Evolutionary conservation across 2,888 invertebrate genomes (phyloP).

Genomic region (Cybosia mesomella): DNA sequence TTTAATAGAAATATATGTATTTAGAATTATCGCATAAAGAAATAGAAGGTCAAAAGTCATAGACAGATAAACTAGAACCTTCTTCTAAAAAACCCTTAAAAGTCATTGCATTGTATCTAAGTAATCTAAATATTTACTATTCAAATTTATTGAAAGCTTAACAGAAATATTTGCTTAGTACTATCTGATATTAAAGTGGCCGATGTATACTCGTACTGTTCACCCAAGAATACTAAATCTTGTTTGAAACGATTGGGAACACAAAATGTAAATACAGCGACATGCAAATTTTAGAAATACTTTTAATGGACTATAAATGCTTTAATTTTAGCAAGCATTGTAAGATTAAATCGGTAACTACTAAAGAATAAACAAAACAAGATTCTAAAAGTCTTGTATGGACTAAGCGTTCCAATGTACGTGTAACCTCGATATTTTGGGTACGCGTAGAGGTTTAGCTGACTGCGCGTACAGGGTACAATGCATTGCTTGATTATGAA

Average conservation of each 20-base stretch:
- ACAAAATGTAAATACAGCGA: not conserved
- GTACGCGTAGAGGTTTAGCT: too few relatives aligned
- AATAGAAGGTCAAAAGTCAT: not conserved
- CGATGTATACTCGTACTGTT: not conserved
- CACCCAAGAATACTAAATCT: not conserved
- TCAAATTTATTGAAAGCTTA: not conserved
- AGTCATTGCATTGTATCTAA: too few relatives aligned
- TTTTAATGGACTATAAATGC: conserved; percentile 5
- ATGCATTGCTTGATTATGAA: too few relatives aligned
- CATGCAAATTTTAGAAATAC: conserved; percentile 1
- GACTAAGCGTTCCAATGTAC: too few relatives aligned
- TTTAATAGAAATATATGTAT: too few relatives aligned
- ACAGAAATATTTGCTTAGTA: not conserved
- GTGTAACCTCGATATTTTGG: too few relatives aligned
- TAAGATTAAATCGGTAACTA: not conserved
- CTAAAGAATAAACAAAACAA: too few relatives aligned
- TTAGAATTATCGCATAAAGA: not conserved
- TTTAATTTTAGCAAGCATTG: not conserved
- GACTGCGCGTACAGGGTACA: too few relatives aligned
- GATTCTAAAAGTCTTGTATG: too few relatives aligned
- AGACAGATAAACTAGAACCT: not conserved
- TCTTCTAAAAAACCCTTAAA: too few relatives aligned
- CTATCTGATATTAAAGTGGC: not conserved
- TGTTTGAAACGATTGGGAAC: not conserved
- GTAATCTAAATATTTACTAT: not conserved